Base-by-base conservation (phyloP, 2,888 invertebrate species). In the Gnatocerus cornutus region DNA sequence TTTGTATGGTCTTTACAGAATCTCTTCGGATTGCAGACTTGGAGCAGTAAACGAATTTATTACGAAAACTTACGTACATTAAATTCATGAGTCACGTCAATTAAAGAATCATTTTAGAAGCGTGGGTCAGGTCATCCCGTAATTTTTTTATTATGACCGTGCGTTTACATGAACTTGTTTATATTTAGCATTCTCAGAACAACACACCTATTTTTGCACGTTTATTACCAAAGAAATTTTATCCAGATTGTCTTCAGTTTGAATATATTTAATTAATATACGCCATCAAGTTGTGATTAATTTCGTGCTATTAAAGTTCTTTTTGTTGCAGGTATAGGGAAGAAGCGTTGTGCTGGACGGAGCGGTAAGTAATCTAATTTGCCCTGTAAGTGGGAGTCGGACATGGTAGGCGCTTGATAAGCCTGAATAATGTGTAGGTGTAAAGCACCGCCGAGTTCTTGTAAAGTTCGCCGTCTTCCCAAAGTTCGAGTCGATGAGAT, bases 291-390 rank as follows among this genome's bases (percentile, higher is more conserved):
- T 29, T 29, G 6, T 4, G 21, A 21, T 21, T 21, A 21, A 21
- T 13, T 46, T 13, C 12, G 7, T 45, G 46, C 16, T 45, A 59
- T 61, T 50, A 50, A 61, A 61, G 27, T 14, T 39, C 81, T 81
- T 82, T 85, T 84, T 79, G 80, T 90, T 91, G 73, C 91, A 95
- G 95, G 87, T 95, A 95, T 85, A 91, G 95, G 74, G 95, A 95
- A 76, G 95, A 95, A 77, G 92, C 94, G 13, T 87, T 95, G 53
- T 95, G 95, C 86, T 95, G 95, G 95, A 92, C 94, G 56, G 95
- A 95, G 87, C 92, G 95, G 95, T 95, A 89, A 90, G 88, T 80
- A 73, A 72, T 73, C 67, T 72, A 74, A 73, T 73, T 65, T 69
- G 48, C 56, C 48, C 39, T 63, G 43, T 65, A 64, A 73, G 75